Percentiles rank a stretch among this genome's conserved stretches.
Evolutionary conservation across 2,797 vertebrate species (phyloP).

Genomic region (Nyctalus aviator): DNA sequence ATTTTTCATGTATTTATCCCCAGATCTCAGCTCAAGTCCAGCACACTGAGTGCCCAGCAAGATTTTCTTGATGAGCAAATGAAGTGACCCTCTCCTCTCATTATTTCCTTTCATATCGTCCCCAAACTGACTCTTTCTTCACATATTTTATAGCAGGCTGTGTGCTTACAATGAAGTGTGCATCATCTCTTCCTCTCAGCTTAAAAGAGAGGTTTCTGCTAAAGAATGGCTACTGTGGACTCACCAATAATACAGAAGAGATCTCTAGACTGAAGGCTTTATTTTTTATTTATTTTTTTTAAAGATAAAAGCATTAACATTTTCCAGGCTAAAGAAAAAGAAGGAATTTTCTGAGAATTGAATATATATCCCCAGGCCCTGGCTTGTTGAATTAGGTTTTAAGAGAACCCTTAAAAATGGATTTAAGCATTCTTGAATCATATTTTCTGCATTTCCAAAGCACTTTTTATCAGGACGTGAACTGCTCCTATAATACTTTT

Average conservation of each 20-base stretch:
- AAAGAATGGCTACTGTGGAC: background rate
- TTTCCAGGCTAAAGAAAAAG: background rate
- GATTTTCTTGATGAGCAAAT: background rate
- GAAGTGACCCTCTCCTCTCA: background rate
- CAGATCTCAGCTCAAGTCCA: background rate
- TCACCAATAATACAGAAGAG: background rate
- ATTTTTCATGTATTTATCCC: background rate
- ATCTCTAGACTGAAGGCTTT: background rate
- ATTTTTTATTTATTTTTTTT: background rate
- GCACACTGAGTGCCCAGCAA: background rate
- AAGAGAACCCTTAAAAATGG: slow-evolving; percentile 30
- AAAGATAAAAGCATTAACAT: slow-evolving; percentile 4
- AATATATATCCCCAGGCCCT: slow-evolving; percentile 22
- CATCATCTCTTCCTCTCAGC: background rate
- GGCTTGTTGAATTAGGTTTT: background rate
- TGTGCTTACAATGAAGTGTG: background rate
- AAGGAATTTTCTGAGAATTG: slow-evolving; percentile 26
- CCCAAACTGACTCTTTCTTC: background rate
- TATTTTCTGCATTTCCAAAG: slow-evolving; percentile 49
- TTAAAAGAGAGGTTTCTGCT: background rate
- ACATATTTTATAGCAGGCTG: background rate
- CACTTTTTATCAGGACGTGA: background rate
- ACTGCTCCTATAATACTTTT: background rate
- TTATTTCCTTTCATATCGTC: background rate
- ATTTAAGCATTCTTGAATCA: slow-evolving; percentile 25